Evolutionary conservation across 37 sponge, comb jelly and placozoan genomes (phyloP).

Genomic region (Oscarella lobularis): DNA sequence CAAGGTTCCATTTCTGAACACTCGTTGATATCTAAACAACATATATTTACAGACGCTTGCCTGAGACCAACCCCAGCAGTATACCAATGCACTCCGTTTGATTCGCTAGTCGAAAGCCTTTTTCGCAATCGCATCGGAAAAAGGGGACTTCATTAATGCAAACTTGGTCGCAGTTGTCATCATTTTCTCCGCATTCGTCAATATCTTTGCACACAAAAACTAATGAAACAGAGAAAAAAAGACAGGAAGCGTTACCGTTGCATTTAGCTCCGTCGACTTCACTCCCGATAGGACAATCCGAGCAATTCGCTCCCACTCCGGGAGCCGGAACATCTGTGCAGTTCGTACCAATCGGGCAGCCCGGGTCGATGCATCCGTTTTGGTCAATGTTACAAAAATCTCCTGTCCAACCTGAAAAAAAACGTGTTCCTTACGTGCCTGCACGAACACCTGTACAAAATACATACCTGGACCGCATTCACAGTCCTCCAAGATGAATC

Average conservation of each 20-base stretch:
- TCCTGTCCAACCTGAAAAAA: background rate
- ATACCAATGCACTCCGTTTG: too few species aligned
- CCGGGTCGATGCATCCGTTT: background rate
- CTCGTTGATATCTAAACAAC: too few species aligned
- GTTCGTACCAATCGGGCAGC: background rate
- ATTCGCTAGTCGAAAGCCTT: too few species aligned
- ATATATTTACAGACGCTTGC: too few species aligned
- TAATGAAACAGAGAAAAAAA: too few species aligned
- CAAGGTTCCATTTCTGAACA: too few species aligned
- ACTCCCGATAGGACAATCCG: background rate
- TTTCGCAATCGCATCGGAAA: too few species aligned
- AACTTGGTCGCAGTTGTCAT: conserved; percentile 13
- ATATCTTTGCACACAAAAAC: too few species aligned
- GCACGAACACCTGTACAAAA: background rate
- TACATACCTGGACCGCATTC: background rate
- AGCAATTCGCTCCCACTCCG: background rate
- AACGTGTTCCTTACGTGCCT: background rate
- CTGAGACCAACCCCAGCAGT: too few species aligned
- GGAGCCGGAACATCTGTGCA: background rate
- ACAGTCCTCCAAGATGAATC: background rate
- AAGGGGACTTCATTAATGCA: too few species aligned
- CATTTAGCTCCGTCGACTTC: background rate
- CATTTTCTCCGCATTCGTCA: conserved; percentile 13
- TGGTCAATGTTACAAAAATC: background rate
- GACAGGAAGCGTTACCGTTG: background rate